A percentile compares a stretch with the other conserved stretches of the same genome.
Conservation (phyloP, 2,113 vertebrate genomes). For the Menidia beryllina region DNA sequence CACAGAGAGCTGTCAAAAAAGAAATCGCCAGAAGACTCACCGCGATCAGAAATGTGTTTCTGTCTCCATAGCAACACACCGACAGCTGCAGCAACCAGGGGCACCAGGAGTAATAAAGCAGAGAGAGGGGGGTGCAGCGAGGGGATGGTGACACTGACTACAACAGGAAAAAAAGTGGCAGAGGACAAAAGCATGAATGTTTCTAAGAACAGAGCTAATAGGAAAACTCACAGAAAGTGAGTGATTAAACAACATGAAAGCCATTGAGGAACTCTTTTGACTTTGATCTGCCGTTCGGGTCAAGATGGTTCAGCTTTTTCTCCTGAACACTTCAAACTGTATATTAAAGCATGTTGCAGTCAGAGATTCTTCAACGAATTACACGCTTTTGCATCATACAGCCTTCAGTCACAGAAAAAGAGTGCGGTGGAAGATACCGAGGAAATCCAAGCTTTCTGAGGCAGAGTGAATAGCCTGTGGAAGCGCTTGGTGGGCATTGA, state of each 20-base stretch:
- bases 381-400: constrained; percentile 73
- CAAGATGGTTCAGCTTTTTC: constrained; percentile 3
- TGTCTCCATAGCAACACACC: constrained; percentile 85
- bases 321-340: constrained; percentile 16
- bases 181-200: constrained; percentile 31
- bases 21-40: constrained; percentile 77
- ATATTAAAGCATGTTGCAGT: constrained; percentile 20
- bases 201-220: constrained; percentile 35
- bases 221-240: constrained; percentile 35
- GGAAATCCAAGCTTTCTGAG: constrained; percentile 39
- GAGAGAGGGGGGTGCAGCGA: constrained; percentile 66
- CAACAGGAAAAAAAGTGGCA: constrained; percentile 42
- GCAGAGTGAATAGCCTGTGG: constrained; percentile 32
- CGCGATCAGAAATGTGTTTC: constrained; percentile 73
- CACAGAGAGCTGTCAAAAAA: constrained; percentile 66
- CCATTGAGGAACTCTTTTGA: constrained; percentile 25
- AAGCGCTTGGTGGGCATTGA: constrained; percentile 41
- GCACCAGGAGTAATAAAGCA: constrained; percentile 81
- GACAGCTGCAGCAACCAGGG: constrained; percentile 75
- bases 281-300: constrained; percentile 28
- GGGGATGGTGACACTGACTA: constrained; percentile 51
- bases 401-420: constrained; percentile 63
- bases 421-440: constrained; percentile 26
- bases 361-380: constrained; percentile 54
- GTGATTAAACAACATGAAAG: constrained; percentile 8